Conservation (phyloP, 1,140 invertebrate species). For the Triops cancriformis region DNA sequence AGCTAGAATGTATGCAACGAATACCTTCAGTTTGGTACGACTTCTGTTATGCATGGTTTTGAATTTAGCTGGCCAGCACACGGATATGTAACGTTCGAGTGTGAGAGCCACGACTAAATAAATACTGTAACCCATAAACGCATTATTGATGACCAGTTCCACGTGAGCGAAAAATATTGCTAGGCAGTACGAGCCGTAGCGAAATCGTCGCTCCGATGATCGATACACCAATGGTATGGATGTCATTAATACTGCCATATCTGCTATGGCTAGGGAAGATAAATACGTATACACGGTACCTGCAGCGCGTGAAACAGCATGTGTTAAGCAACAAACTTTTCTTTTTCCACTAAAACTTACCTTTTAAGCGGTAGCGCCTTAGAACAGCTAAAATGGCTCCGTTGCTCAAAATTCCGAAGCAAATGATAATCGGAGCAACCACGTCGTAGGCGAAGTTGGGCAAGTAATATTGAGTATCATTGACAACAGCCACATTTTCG, state of each 20-base stretch:
- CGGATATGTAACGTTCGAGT: slow-evolving; percentile 38
- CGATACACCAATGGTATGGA: slow-evolving; percentile 37
- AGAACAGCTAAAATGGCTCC: slow-evolving; percentile 40
- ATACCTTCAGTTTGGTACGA: slow-evolving; percentile 37
- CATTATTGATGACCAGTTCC: slow-evolving; percentile 40
- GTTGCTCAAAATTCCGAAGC: slow-evolving; percentile 39
- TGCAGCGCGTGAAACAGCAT: background rate
- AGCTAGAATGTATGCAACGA: slow-evolving; percentile 36
- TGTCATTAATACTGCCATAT: slow-evolving; percentile 37
- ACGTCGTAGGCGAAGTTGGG: slow-evolving; percentile 35
- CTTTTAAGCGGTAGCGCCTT: slow-evolving; percentile 38
- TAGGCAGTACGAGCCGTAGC: slow-evolving; percentile 29
- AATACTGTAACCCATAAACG: slow-evolving; percentile 42
- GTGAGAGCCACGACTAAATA: slow-evolving; percentile 44
- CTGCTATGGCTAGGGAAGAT: slow-evolving; percentile 39
- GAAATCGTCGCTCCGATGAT: slow-evolving; percentile 31
- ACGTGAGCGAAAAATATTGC: slow-evolving; percentile 38
- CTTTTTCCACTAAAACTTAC: slow-evolving; percentile 30
- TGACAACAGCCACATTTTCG: background rate
- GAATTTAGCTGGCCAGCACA: slow-evolving; percentile 40
- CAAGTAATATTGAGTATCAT: background rate
- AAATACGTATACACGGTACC: slow-evolving; percentile 38
- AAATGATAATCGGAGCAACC: slow-evolving; percentile 38
- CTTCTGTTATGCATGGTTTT: slow-evolving; percentile 38
- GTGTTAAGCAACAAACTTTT: background rate